Percentiles rank a stretch among this genome's conserved stretches.
Conservation (phyloP, 2,888 invertebrate species). For the Thereva unica region DNA sequence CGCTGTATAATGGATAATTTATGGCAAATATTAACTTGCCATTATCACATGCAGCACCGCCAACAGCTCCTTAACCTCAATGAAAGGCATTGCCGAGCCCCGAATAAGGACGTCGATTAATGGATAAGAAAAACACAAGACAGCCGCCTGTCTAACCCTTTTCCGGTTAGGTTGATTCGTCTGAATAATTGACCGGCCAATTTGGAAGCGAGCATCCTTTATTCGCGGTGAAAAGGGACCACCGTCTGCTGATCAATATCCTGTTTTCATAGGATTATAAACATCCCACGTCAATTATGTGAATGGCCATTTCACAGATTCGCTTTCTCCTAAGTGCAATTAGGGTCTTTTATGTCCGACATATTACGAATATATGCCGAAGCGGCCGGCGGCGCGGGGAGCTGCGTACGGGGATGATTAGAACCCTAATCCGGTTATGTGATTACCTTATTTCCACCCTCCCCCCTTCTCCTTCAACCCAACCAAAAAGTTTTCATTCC, state of each 20-base stretch:
- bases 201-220: background rate
- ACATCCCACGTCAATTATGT: constrained; percentile 29
- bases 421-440: constrained; percentile 5
- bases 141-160: constrained; percentile 19
- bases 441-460: too few species aligned
- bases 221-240: background rate
- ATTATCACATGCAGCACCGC: constrained; percentile 28
- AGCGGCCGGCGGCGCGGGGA: background rate
- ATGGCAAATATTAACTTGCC: constrained; percentile 30
- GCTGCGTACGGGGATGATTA: constrained; percentile 1
- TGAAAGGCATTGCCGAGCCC: background rate
- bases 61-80: constrained; percentile 2
- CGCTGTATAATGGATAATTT: constrained; percentile 27
- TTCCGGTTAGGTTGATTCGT: constrained; percentile 26
- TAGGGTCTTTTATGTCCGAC: constrained; percentile 18
- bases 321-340: constrained; percentile 20
- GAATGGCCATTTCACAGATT: constrained; percentile 19
- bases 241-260: constrained; percentile 18
- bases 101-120: background rate
- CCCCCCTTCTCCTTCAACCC: too few species aligned
- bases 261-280: constrained; percentile 24
- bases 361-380: background rate
- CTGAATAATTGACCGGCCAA: constrained; percentile 23
- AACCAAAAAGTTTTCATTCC: too few species aligned
- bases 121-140: background rate